phyloP scores from a whole-genome alignment of 2,888 invertebrate genomes.

The Yponomeuta malinellus region DNA sequence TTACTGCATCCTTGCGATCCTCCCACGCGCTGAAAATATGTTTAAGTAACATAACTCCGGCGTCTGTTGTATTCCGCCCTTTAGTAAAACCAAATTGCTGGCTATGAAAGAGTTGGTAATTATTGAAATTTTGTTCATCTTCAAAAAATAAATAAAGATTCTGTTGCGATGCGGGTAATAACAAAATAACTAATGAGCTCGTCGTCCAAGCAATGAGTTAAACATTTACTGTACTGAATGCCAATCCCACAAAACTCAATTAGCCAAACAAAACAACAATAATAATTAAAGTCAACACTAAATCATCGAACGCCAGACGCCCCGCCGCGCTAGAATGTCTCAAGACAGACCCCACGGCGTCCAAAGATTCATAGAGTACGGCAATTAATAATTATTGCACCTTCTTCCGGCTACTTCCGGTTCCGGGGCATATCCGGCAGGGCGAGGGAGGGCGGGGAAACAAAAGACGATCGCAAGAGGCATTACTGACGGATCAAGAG shows the following conservation, averaged over 20 bases:
- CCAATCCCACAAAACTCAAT: conserved; percentile 17
- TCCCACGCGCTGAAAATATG: too few relatives aligned
- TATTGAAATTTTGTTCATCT: too few relatives aligned
- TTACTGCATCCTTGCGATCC: too few relatives aligned
- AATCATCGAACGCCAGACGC: conserved; percentile 36
- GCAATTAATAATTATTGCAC: conserved; percentile 73
- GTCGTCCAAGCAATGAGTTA: too few relatives aligned
- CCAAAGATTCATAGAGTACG: conserved; percentile 39
- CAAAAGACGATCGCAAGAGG: conserved; percentile 6
- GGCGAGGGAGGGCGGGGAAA: conserved; percentile 22
- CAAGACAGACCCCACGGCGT: conserved; percentile 33
- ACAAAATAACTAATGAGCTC: too few relatives aligned
- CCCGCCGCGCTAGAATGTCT: conserved; percentile 47
- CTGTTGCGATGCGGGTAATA: too few relatives aligned
- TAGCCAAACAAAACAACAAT: conserved; percentile 29
- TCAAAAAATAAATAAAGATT: too few relatives aligned
- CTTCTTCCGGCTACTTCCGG: conserved; percentile 52
- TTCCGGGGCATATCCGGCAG: conserved; percentile 49
- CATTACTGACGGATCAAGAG: conserved; percentile 8
- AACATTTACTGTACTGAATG: too few relatives aligned
- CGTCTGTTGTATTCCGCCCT: too few relatives aligned
- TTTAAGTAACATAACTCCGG: too few relatives aligned
- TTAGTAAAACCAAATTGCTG: too few relatives aligned
- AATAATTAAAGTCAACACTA: conserved; percentile 25
- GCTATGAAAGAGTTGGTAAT: too few relatives aligned